Percentiles rank a stretch among this genome's conserved stretches.
Conservation (phyloP, 1,140 invertebrate genomes). For the Phenacoccus solenopsis region DNA sequence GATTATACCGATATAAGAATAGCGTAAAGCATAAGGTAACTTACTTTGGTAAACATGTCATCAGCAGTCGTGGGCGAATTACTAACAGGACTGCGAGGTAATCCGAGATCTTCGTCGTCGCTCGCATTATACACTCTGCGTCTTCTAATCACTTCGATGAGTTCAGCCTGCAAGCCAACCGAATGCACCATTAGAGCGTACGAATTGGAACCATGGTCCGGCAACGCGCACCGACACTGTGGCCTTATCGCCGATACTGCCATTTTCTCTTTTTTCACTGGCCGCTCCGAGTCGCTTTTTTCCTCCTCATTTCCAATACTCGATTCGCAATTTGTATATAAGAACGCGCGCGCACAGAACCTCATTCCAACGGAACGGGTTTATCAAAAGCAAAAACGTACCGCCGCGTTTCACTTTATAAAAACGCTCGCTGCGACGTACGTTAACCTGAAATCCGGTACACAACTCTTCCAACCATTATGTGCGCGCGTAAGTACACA, state of each 20-base stretch:
- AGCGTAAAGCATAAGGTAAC: neutral
- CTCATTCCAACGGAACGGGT: neutral
- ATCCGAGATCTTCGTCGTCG: slow-evolving; percentile 48
- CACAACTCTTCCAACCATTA: neutral
- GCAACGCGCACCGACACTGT: neutral
- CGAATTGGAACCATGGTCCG: neutral
- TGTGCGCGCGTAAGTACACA: neutral
- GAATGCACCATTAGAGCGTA: neutral
- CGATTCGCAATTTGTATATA: too few relatives aligned
- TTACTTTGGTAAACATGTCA: slow-evolving; percentile 20
- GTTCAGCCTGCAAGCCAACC: slow-evolving; percentile 40
- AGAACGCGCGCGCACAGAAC: neutral
- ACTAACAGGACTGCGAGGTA: slow-evolving; percentile 45
- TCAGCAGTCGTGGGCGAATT: slow-evolving; percentile 40
- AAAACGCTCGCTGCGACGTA: neutral
- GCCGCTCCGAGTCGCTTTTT: too few relatives aligned
- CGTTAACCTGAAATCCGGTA: neutral
- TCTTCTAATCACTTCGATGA: slow-evolving; percentile 43
- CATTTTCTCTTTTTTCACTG: too few relatives aligned
- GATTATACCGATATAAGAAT: neutral
- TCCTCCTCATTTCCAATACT: too few relatives aligned
- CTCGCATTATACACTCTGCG: slow-evolving; percentile 38
- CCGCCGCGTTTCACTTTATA: neutral
- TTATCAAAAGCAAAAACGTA: neutral
- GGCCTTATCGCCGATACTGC: too few relatives aligned